Evolutionary conservation across 2,113 vertebrate genomes (phyloP), one percentile per base, ranked within the genome.

Genomic region (Phylloscopus whistleri): DNA sequence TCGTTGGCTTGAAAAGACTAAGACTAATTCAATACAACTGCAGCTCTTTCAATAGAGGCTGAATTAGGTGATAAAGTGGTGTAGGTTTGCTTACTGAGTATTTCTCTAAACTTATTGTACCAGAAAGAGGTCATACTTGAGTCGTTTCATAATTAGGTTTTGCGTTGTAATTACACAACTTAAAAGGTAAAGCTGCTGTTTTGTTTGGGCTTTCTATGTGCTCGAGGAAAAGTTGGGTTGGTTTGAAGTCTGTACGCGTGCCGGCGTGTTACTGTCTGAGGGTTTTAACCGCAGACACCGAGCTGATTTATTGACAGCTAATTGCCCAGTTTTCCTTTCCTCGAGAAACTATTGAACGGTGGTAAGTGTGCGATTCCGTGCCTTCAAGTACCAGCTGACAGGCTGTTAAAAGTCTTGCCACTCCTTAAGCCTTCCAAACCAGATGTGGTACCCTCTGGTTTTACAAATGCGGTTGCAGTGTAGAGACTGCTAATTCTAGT

Each of bases 1-100:
- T 93, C 31, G 6, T n/a, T 78, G 37, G 51, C 76, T 87, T 66
- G 76, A 81, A 67, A 95, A 93, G 48, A 53, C 95, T 94, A 89
- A 84, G 52, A 84, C 19, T 90, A 70, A 87, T 90, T 96, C 63
- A 48, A 0, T 68, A 16, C 67, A 90, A 83, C 77, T 63, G 74
- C 43, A 66, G 66, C 41, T 95, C 68, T 92, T 80, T 76, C 51
- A 64, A 11, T 49, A 67, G 51, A 46, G 23, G 39, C 66, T 82
- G 63, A 73, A 58, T 62, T 70, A 78, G 43, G 59, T 79, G 85
- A 90, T 72, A 46, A 75, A 91, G 44, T 14, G 51, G 39, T 70
- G 70, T 30, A 23, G 73, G 8, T 72, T 84, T 85, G 60, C 64
- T 70, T 84, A 30, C 48, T 30, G 49, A 66, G 7, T 76, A 35